Conservation (phyloP, 1,140 invertebrate species). For the Euwallacea similis region DNA sequence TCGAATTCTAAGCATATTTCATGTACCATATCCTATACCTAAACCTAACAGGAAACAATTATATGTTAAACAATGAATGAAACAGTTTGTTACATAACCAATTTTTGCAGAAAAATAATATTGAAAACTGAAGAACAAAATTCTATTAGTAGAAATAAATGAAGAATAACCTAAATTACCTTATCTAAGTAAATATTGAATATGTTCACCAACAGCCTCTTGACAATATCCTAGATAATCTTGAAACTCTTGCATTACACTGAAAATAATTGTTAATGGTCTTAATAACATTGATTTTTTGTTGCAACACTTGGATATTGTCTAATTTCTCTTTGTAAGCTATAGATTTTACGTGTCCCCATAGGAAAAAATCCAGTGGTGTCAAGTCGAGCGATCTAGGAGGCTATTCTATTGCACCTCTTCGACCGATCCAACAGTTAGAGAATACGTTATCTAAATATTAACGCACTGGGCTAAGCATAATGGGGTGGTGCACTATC, state of each 20-base stretch:
- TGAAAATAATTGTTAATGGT: neutral
- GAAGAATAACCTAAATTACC: too few species aligned
- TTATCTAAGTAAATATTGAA: neutral
- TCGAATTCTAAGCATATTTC: too few species aligned
- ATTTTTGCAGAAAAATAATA: too few species aligned
- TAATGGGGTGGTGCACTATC: neutral
- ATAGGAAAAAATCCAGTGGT: neutral
- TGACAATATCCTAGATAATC: neutral
- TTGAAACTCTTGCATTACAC: neutral
- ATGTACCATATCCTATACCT: too few species aligned
- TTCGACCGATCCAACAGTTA: neutral
- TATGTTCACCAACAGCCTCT: neutral
- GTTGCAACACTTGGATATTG: too few species aligned
- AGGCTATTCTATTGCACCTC: neutral
- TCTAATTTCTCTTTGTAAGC: neutral
- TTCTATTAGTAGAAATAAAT: too few species aligned
- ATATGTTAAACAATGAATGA: too few species aligned
- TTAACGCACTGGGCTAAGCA: neutral
- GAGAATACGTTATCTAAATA: slow-evolving; percentile 12
- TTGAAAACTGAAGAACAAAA: too few species aligned
- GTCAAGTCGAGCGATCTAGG: neutral
- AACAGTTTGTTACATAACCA: too few species aligned
- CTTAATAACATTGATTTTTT: neutral
- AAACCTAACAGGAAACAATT: too few species aligned
- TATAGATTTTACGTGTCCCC: neutral